Percentiles rank a stretch among this genome's conserved stretches.
These are phyloP conservation scores for Pogonocichla stellata DNA, from an alignment of 2,113 vertebrate genomes.

Conservation along the genomic window DNA sequence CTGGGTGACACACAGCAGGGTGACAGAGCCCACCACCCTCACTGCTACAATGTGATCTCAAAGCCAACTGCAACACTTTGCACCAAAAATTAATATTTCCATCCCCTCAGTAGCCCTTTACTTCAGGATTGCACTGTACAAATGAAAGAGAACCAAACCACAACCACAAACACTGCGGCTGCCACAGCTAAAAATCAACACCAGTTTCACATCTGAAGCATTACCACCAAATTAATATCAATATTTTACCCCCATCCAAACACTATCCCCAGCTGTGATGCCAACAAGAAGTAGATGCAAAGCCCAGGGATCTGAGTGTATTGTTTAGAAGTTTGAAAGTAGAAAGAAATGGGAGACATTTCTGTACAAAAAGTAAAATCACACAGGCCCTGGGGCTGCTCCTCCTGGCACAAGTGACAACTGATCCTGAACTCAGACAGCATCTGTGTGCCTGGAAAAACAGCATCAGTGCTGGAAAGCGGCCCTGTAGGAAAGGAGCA, in stretches of 20 bases:
- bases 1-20: neutral
- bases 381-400: neutral
- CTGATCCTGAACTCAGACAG: neutral
- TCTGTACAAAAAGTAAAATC: neutral
- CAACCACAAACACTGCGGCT: neutral
- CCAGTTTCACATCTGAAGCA: neutral
- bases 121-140: neutral
- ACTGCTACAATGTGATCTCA: accelerated
- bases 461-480: neutral
- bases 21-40: neutral
- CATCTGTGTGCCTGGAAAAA: neutral
- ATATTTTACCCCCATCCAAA: neutral
- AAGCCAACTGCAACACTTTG: neutral
- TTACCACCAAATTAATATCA: neutral
- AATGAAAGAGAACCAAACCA: neutral
- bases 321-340: accelerated
- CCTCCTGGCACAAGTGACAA: neutral
- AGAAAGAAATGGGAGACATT: neutral
- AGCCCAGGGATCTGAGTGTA: neutral
- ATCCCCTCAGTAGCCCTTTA: neutral
- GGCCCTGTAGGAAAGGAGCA: neutral
- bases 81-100: neutral
- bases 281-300: neutral
- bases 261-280: neutral
- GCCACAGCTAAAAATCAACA: neutral